phyloP scores from a whole-genome alignment of 2,888 invertebrate genomes.

The Hipparchia sbordonii region DNA sequence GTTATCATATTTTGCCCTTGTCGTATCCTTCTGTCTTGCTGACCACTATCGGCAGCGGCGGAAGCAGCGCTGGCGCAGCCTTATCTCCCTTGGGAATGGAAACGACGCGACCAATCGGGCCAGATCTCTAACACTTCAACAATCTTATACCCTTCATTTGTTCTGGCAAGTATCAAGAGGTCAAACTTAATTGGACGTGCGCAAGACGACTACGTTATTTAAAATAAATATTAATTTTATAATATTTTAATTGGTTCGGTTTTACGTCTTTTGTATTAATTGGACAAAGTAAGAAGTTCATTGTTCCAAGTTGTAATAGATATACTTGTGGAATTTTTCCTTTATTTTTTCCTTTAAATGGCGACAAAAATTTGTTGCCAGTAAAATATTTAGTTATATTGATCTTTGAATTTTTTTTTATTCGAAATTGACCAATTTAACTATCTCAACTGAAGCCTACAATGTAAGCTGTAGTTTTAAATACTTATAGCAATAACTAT shows the following conservation, averaged over 20 bases:
- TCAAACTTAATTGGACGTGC: conserved; percentile 49
- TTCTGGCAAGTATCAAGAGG: conserved; percentile 52
- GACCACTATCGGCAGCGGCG: conserved; percentile 50
- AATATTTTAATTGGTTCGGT: conserved; percentile 39
- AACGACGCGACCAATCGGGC: conserved; percentile 55
- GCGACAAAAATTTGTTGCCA: too few relatives aligned
- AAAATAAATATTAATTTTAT: conserved; percentile 38
- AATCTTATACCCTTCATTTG: conserved; percentile 53
- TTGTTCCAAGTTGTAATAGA: not conserved
- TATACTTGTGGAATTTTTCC: conserved; percentile 1
- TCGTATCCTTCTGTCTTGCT: conserved; percentile 52
- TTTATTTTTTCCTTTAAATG: not conserved
- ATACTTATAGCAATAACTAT: too few relatives aligned
- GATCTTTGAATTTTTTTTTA: not conserved
- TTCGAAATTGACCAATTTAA: not conserved
- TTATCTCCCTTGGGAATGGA: conserved; percentile 62
- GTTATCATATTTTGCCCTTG: conserved; percentile 52
- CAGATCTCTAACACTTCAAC: conserved; percentile 53
- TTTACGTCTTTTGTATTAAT: conserved; percentile 6
- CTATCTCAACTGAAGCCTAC: too few relatives aligned
- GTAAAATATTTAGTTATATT: not conserved
- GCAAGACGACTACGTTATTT: conserved; percentile 44
- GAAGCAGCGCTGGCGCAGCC: conserved; percentile 58
- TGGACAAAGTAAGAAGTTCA: not conserved
- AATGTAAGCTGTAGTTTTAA: too few relatives aligned